Evolutionary conservation across 2,797 vertebrate genomes (phyloP).

Genomic region (Denticeps clupeoides): DNA sequence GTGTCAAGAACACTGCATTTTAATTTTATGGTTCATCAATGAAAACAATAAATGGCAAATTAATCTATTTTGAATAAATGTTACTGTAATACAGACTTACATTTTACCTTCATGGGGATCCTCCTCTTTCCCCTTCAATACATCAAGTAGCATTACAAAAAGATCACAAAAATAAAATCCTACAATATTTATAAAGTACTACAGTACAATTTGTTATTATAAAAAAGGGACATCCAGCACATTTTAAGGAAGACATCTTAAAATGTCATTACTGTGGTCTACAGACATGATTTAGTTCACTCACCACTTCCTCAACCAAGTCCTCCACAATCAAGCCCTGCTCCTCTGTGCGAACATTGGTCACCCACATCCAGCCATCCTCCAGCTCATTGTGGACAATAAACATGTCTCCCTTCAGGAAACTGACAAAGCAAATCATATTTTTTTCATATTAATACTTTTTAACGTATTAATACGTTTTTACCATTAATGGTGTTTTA

Average conservation of each 20-base stretch:
- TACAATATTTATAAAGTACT: neutral
- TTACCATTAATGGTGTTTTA: no score
- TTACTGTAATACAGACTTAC: no score
- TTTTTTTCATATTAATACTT: no score
- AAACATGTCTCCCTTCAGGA: slow-evolving; percentile 99
- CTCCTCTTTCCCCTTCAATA: slow-evolving; percentile 84
- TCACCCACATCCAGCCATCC: slow-evolving; percentile 99
- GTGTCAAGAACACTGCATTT: slow-evolving; percentile 2
- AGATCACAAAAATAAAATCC: neutral
- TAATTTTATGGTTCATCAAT: no score
- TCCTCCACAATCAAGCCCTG: slow-evolving; percentile 98
- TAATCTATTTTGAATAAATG: no score
- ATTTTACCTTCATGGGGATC: slow-evolving; percentile 81
- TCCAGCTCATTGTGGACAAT: slow-evolving; percentile 98
- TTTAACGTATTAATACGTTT: no score
- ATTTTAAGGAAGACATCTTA: no score
- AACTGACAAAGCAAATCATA: slow-evolving; percentile 55
- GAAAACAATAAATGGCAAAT: no score
- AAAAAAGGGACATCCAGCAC: neutral
- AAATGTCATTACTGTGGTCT: no score
- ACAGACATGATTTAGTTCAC: no score
- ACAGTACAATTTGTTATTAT: neutral
- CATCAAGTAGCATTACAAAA: neutral
- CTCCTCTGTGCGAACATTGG: slow-evolving; percentile 91
- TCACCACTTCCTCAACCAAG: slow-evolving; percentile 93